Evolutionary conservation across 2,797 vertebrate species (phyloP).

Genomic region (Coranthus polyacanthus): DNA sequence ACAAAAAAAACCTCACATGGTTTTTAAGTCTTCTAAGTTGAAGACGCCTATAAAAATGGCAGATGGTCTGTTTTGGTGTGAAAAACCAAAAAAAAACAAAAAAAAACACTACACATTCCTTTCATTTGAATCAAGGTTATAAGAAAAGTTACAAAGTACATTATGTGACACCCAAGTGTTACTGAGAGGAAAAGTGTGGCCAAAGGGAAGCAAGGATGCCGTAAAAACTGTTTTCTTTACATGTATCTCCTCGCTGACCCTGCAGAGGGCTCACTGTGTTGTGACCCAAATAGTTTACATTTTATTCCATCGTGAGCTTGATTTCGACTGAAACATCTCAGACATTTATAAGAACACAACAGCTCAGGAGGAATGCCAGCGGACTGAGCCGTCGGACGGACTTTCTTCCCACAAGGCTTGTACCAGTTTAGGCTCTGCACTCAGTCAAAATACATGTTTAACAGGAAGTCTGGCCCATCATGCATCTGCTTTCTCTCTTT

Average conservation of each 20-base stretch:
- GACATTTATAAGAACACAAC: conserved; percentile 33
- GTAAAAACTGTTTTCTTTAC: no score
- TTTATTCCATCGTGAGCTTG: conserved; percentile 40
- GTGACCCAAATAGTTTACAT: conserved; percentile 64
- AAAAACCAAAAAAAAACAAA: no score
- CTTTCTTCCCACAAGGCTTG: conserved; percentile 28
- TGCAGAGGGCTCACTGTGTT: conserved; percentile 8
- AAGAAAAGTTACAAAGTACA: no score
- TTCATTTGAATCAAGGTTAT: no score
- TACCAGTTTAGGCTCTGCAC: conserved; percentile 32
- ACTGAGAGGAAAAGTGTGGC: no score
- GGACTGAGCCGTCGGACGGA: conserved; percentile 33
- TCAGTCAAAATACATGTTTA: conserved; percentile 53
- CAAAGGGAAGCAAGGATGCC: no score
- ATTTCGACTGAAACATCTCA: conserved; percentile 48
- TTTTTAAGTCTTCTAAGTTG: no score
- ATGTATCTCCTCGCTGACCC: conserved; percentile 10
- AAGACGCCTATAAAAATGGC: no score
- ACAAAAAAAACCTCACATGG: no score
- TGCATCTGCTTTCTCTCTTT: conserved; percentile 31
- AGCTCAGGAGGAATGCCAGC: conserved; percentile 41
- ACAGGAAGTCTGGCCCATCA: conserved; percentile 58
- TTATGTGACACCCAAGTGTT: no score
- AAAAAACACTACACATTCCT: no score
- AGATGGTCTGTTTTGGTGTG: no score